Evolutionary conservation across 1,140 invertebrate species (phyloP).

Genomic region (Diploscapter pachys): DNA sequence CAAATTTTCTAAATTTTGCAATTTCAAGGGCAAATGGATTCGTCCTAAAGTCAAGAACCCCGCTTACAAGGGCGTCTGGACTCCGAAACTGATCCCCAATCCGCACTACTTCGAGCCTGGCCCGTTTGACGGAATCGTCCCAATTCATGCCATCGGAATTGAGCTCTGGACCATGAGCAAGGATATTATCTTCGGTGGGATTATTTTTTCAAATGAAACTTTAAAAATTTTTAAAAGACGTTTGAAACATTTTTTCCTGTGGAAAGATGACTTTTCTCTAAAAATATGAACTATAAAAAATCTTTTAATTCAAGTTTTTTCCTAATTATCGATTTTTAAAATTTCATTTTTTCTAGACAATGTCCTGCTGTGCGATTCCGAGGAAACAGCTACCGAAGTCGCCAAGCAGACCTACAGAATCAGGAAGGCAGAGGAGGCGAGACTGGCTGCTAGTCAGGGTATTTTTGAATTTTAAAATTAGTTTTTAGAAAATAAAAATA

Average conservation of each 20-base stretch:
- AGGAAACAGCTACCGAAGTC: conserved; percentile 75
- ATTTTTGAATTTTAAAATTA: no score
- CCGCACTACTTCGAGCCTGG: conserved; percentile 92
- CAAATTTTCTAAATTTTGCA: conserved; percentile 48
- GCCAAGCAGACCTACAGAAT: conserved; percentile 78
- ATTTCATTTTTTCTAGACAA: conserved; percentile 69
- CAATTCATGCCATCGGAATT: conserved; percentile 89
- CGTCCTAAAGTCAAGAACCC: conserved; percentile 75
- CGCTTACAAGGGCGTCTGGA: conserved; percentile 77
- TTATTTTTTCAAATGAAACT: background rate
- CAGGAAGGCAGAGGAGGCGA: conserved; percentile 74
- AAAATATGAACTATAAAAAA: no score
- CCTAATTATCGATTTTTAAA: background rate
- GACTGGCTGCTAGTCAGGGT: conserved; percentile 62
- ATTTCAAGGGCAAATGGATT: conserved; percentile 90
- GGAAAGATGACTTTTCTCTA: no score
- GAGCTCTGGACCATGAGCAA: conserved; percentile 98
- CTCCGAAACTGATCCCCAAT: conserved; percentile 87
- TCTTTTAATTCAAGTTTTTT: no score
- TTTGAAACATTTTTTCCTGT: no score
- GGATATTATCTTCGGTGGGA: conserved; percentile 72
- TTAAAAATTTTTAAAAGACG: background rate
- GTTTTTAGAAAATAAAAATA: no score
- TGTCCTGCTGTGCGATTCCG: conserved; percentile 82
- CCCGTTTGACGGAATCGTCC: conserved; percentile 77